phyloP scores from a whole-genome alignment of 2,797 vertebrate genomes.

The Falco peregrinus region DNA sequence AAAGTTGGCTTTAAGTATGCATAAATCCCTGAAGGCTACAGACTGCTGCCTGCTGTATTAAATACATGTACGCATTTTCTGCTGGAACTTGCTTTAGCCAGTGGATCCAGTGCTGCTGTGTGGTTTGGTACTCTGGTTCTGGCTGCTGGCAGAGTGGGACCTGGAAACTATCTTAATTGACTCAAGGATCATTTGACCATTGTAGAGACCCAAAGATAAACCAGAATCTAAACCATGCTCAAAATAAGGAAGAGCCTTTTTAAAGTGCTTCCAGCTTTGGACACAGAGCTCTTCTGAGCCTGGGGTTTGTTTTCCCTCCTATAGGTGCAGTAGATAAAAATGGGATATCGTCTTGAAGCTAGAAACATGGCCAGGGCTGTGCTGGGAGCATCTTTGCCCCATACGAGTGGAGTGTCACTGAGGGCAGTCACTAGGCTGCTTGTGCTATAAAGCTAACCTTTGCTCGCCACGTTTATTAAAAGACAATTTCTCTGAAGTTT shows the following conservation, averaged over 20 bases:
- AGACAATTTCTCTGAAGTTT: not conserved
- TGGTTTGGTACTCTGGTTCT: not conserved
- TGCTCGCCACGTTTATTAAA: not conserved
- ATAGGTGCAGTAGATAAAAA: not conserved
- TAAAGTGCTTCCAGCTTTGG: not conserved
- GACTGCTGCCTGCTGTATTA: not conserved
- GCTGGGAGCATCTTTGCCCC: not conserved
- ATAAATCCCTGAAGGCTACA: not conserved
- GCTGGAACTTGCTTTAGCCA: not conserved
- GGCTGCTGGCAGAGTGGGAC: not conserved
- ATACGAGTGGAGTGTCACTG: not conserved
- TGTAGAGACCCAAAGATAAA: not conserved
- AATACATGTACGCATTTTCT: rapidly evolving
- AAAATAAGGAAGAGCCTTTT: not conserved
- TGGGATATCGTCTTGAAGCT: not conserved
- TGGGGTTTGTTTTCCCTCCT: not conserved
- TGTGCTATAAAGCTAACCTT: not conserved
- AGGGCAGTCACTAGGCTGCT: not conserved
- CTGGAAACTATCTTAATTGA: not conserved
- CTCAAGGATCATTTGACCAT: not conserved
- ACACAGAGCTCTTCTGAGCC: not conserved
- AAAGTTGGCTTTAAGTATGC: not conserved
- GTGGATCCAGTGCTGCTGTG: rapidly evolving
- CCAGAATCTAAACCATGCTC: not conserved
- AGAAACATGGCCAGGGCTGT: not conserved